Base-by-base conservation (phyloP, 92 coral and sea anemone species). In the Desmophyllum pertusum region DNA sequence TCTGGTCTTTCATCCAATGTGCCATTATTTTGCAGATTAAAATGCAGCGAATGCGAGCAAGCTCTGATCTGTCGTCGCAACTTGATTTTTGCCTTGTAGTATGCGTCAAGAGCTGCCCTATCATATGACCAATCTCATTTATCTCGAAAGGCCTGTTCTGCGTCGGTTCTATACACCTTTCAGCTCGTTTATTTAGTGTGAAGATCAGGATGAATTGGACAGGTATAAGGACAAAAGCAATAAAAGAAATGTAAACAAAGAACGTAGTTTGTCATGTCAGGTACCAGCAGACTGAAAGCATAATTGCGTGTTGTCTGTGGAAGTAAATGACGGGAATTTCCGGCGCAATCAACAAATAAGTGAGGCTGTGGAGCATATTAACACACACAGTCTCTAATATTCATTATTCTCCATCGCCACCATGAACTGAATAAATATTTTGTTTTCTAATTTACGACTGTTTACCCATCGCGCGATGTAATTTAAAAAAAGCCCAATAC, bases 321-420 rank as follows among this genome's bases (percentile, higher is more conserved):
- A 57, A 36, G 81, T 76, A 55, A 73, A 73, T 73, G 81, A 59
- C 30, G 76, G 53, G 84, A 80, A 80, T 80, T 66, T 67, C 75
- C 74, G 75, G 84, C 64, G 76, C 75, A 33, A 80, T 65, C 50
- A 53, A 81, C 69, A 40, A 70, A 70, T 70, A 70, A 55, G 52
- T 40, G 48, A 21, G 41, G 51, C 85, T 66, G 81, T 35, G 71
- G 46, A 66, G 48, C 75, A 62, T 61, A 80, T 80, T 61, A 42
- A 72, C 55, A 72, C 31, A 42, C 36, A 41, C 52, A 53, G 46
- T 19, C n/a, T 41, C 36, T 21, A 10, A 19, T 46, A 11, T 67
- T 7, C 0, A 51, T 57, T 42, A 41, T 77, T 40, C 52, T 77
- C 50, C 53, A 77, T 77, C 51, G 81, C 50, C 30, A 61, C 15